Conservation (phyloP, 2,797 vertebrate species). For the Lutjanus argentimaculatus region DNA sequence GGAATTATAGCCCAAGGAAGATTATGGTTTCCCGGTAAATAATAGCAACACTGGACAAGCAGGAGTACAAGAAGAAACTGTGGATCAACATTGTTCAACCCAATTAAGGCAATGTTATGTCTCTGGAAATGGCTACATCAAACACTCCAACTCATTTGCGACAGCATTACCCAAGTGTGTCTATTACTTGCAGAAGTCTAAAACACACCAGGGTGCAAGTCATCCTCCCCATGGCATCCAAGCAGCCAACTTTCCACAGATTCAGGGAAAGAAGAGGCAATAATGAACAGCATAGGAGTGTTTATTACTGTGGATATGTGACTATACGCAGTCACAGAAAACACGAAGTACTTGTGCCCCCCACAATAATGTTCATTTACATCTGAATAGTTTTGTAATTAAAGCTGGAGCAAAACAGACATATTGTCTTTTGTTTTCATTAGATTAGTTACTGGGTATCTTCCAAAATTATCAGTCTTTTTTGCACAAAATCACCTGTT, state of each 20-base stretch:
- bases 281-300: constrained; percentile 2
- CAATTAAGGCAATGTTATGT: constrained; percentile 32
- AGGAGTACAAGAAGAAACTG: neutral
- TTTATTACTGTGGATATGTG: constrained; percentile 23
- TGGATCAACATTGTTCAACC: constrained; percentile 29
- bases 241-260: constrained; percentile 9
- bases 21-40: constrained; percentile 16
- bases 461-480: constrained; percentile 15
- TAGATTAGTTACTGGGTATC: constrained; percentile 17
- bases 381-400: constrained; percentile 20
- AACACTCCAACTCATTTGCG: constrained; percentile 23
- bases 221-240: constrained; percentile 10
- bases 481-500: constrained; percentile 1
- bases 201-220: constrained; percentile 24
- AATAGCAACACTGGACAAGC: constrained; percentile 19
- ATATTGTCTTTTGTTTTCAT: constrained; percentile 7
- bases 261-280: constrained; percentile 5
- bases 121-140: constrained; percentile 35
- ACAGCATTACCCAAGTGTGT: constrained; percentile 37
- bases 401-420: constrained; percentile 10
- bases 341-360: constrained; percentile 3
- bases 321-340: constrained; percentile 8
- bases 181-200: constrained; percentile 33
- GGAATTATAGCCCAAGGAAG: neutral
- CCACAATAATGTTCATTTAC: constrained; percentile 4